Evolutionary conservation across 1,140 invertebrate genomes (phyloP), one percentile per base, ranked within the genome.

Genomic region (Orius insidiosus): DNA sequence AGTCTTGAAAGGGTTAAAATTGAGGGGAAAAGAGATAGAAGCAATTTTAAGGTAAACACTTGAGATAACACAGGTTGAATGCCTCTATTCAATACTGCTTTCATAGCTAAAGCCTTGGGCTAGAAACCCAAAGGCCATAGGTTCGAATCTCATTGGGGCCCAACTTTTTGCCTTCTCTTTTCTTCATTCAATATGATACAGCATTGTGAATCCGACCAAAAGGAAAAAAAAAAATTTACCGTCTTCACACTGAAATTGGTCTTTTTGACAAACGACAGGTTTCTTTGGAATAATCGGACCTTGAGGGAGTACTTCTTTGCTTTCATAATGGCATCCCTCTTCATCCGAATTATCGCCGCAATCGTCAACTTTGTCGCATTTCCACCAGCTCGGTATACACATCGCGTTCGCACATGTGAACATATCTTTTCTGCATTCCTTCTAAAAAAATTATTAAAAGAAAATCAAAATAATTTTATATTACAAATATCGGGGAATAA

Each of bases 331-430:
- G 54, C 80, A 83, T 0, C 74, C 78, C 2, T 69, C 50, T 56
- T 90, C 85, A 57, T 92, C 86, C 0, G 76, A 78, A 32, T 68
- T 63, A 59, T 92, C 85, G 0, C 69, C 72, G 54, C 85, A 92
- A 56, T 89, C 85, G 49, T 77, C 60, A 2, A 80, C 76, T 68
- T 64, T 3, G 52, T 78, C 76, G 52, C 72, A 74, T 50, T 80
- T 75, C 78, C 85, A 88, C 83, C 83, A 79, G 38, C 75, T 75
- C 0, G 86, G 83, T 38, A 93, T 76, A 58, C 88, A 94, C 48
- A 77, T 76, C 9, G 71, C 69, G 54, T 80, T 80, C 8, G 64
- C 60, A 56, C 81, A 85, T 50, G 66, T 68, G 53, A 81, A 77
- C 78, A 83, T 76, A 82, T 76, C 81, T 56, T 73, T 74, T 18